phyloP scores from a whole-genome alignment of 2,888 invertebrate genomes.

The Anagyrus pseudococci region DNA sequence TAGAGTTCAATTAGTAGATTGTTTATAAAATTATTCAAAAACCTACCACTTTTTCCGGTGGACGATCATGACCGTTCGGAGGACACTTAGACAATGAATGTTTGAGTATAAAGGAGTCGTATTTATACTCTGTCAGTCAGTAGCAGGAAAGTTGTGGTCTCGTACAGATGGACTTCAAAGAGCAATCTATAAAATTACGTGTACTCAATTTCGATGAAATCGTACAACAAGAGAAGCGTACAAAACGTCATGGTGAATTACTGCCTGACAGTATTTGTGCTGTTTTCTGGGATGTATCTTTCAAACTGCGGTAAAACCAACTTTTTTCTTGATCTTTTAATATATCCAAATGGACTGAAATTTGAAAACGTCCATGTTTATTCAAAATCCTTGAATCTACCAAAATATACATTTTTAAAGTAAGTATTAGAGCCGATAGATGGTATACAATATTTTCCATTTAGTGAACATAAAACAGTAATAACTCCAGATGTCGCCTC shows the following conservation, averaged over 20 bases:
- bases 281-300: slow-evolving; percentile 1
- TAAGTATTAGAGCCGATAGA: neutral
- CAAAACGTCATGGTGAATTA: too few species aligned
- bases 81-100: too few species aligned
- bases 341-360: slow-evolving; percentile 50
- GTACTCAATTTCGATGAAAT: neutral
- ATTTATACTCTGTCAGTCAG: slow-evolving; percentile 1
- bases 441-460: neutral
- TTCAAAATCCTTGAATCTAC: slow-evolving; percentile 46
- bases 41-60: too few species aligned
- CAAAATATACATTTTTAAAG: slow-evolving; percentile 11
- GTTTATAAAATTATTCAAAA: too few species aligned
- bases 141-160: too few species aligned
- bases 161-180: neutral
- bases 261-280: slow-evolving; percentile 3
- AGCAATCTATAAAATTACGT: neutral
- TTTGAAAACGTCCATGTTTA: slow-evolving; percentile 57
- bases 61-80: too few species aligned
- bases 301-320: slow-evolving; percentile 8
- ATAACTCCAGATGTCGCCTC: neutral
- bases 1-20: slow-evolving; percentile 40
- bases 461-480: slow-evolving; percentile 1
- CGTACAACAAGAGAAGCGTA: neutral
- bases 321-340: neutral
- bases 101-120: neutral